Conservation (phyloP, 2,113 vertebrate genomes). For the Malurus melanocephalus region DNA sequence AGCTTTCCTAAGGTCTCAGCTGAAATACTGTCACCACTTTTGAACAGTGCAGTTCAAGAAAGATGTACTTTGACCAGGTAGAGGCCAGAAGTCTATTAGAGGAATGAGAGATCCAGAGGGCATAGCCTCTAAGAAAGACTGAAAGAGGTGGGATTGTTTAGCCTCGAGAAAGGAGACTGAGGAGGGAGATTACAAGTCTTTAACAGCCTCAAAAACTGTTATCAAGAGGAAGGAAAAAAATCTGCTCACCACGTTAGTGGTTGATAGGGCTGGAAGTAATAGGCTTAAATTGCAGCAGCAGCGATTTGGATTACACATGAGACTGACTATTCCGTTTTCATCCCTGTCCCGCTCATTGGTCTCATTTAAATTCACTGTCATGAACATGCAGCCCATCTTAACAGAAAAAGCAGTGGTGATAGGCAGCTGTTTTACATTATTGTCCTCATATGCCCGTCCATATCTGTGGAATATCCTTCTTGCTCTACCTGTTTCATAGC, state of each 20-base stretch:
- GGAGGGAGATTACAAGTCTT: neutral
- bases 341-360: neutral
- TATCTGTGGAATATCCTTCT: neutral
- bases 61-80: neutral
- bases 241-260: neutral
- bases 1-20: neutral
- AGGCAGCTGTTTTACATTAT: neutral
- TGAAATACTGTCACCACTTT: neutral
- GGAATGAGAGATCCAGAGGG: neutral
- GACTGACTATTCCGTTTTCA: constrained; percentile 19
- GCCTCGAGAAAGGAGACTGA: neutral
- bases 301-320: constrained; percentile 29
- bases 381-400: neutral
- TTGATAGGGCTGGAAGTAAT: constrained; percentile 40
- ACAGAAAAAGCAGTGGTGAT: neutral
- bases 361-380: neutral
- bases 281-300: constrained; percentile 36
- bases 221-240: constrained; percentile 41
- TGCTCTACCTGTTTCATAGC: neutral
- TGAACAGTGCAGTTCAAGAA: neutral
- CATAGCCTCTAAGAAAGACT: neutral
- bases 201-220: constrained; percentile 30
- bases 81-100: constrained; percentile 12
- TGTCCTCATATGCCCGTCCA: neutral
- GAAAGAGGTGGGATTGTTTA: constrained; percentile 12